Conservation (phyloP, 2,888 invertebrate genomes). For the Drosophila neonasuta region DNA sequence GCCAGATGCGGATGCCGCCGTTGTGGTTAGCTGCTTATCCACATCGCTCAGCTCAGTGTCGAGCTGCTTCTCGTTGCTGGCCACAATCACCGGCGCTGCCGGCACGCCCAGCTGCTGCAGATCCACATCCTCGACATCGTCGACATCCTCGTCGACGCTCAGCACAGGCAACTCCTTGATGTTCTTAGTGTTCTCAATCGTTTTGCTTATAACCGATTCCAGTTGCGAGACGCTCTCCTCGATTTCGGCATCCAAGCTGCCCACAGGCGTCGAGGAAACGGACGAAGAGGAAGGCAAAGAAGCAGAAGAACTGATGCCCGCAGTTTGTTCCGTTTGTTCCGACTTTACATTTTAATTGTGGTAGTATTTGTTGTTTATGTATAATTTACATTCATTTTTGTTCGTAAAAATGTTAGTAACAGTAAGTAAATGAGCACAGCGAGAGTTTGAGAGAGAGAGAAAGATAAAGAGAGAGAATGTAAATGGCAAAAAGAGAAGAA, state of each 20-base stretch:
- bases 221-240: constrained; percentile 80
- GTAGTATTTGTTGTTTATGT: constrained; percentile 42
- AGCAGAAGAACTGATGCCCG: neutral
- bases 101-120: constrained; percentile 53
- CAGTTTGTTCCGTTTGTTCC: constrained; percentile 34
- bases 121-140: constrained; percentile 61
- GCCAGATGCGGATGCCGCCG: constrained; percentile 32
- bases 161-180: constrained; percentile 79
- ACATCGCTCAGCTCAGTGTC: neutral
- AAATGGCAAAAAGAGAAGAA: constrained; percentile 72
- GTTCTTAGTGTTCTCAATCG: constrained; percentile 82
- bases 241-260: constrained; percentile 78
- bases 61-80: constrained; percentile 41
- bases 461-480: constrained; percentile 45
- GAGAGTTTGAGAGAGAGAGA: constrained; percentile 34
- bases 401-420: constrained; percentile 45
- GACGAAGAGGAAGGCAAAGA: constrained; percentile 20
- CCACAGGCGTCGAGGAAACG: constrained; percentile 9
- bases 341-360: constrained; percentile 38
- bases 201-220: constrained; percentile 82
- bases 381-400: constrained; percentile 47
- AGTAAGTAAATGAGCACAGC: constrained; percentile 59
- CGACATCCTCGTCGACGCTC: constrained; percentile 61
- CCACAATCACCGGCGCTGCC: constrained; percentile 53
- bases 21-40: constrained; percentile 28